Evolutionary conservation across 2,113 vertebrate genomes (phyloP).

Genomic region (Melanerpes formicivorus): DNA sequence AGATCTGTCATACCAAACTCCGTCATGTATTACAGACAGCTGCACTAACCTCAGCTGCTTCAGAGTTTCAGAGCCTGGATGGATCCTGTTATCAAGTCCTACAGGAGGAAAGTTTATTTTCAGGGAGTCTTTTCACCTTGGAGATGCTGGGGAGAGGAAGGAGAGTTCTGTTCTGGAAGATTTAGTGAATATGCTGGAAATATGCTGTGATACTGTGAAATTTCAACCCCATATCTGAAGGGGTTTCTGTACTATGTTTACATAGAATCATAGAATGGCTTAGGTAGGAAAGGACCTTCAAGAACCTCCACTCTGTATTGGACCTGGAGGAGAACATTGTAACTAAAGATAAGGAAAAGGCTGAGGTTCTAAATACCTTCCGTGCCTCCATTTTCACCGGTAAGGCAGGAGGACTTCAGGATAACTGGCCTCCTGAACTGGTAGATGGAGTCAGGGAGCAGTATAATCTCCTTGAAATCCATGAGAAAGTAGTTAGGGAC

Average conservation of each 20-base stretch:
- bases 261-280: neutral
- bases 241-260: neutral
- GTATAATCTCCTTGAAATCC: no score
- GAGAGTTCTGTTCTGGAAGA: neutral
- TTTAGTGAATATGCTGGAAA: neutral
- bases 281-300: no score
- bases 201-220: neutral
- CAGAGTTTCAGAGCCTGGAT: neutral
- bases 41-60: neutral
- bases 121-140: neutral
- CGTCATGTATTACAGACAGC: neutral
- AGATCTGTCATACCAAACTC: neutral
- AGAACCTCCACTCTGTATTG: no score
- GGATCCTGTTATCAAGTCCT: neutral
- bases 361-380: no score
- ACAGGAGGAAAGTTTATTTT: neutral
- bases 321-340: no score
- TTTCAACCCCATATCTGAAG: neutral
- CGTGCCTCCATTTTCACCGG: no score
- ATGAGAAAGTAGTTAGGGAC: no score
- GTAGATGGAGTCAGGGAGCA: no score
- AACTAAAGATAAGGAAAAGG: no score
- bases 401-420: no score
- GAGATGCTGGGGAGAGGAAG: neutral
- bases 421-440: no score